Evolutionary conservation across 2,797 vertebrate species (phyloP).

Genomic region (Hippoglossus hippoglossus): DNA sequence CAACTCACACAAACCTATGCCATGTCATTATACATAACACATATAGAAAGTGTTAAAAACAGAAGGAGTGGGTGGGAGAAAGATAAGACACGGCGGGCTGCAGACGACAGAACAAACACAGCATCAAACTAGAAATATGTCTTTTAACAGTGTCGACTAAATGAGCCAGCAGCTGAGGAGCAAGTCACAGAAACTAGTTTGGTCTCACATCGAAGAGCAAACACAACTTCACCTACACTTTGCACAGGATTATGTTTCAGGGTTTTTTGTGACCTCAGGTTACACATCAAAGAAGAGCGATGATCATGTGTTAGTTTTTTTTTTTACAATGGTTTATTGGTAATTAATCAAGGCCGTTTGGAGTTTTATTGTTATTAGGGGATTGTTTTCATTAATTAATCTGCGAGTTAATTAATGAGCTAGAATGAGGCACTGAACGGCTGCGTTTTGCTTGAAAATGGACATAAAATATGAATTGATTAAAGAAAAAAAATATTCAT

Average conservation of each 20-base stretch:
- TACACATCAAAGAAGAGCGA: not conserved
- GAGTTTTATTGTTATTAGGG: slow-evolving; percentile 5
- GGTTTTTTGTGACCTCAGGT: not conserved
- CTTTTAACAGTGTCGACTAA: slow-evolving; percentile 55
- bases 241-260: not conserved
- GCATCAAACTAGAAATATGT: slow-evolving; percentile 40
- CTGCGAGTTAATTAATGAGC: not conserved
- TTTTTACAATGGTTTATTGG: not conserved
- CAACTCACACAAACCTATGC: too few species aligned
- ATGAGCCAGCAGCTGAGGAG: slow-evolving; percentile 60
- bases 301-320: not conserved
- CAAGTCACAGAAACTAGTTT: slow-evolving; percentile 14
- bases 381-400: not conserved
- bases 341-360: slow-evolving; percentile 3
- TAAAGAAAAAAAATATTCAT: not conserved
- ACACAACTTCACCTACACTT: slow-evolving; percentile 1
- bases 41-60: slow-evolving; percentile 15
- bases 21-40: not conserved
- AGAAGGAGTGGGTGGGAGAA: slow-evolving; percentile 15
- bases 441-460: not conserved
- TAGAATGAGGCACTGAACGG: not conserved
- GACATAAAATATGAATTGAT: not conserved
- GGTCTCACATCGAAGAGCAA: not conserved
- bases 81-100: slow-evolving; percentile 25
- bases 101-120: slow-evolving; percentile 36